Conservation (phyloP, 2,797 vertebrate genomes). For the Erethizon dorsatum region DNA sequence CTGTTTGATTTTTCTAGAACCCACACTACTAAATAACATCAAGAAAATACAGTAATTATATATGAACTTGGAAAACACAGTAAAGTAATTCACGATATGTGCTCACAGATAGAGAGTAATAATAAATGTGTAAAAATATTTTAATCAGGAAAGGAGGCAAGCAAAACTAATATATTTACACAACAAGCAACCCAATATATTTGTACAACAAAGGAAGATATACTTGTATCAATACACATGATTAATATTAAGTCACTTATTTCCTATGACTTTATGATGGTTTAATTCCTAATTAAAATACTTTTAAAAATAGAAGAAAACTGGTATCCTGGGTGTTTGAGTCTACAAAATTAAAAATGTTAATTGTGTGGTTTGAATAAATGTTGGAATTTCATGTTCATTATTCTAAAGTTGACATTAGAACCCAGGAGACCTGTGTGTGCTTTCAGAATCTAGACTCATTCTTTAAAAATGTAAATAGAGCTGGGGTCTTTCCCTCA, state of each 20-base stretch:
- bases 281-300: slow-evolving; percentile 42
- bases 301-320: slow-evolving; percentile 60
- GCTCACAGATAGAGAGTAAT: slow-evolving; percentile 33
- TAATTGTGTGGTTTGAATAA: slow-evolving; percentile 66
- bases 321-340: neutral
- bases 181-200: neutral
- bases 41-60: slow-evolving; percentile 57
- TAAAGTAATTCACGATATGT: slow-evolving; percentile 39
- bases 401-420: slow-evolving; percentile 73
- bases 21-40: neutral
- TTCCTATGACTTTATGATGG: neutral
- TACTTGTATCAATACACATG: neutral
- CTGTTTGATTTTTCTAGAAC: neutral
- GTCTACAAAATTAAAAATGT: slow-evolving; percentile 60
- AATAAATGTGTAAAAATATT: slow-evolving; percentile 74
- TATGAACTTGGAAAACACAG: neutral
- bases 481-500: slow-evolving; percentile 22
- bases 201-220: slow-evolving; percentile 1
- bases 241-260: slow-evolving; percentile 39
- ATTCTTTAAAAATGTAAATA: slow-evolving; percentile 73
- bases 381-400: slow-evolving; percentile 62
- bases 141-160: slow-evolving; percentile 63
- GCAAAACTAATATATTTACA: slow-evolving; percentile 63
- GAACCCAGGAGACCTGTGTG: slow-evolving; percentile 69
- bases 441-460: slow-evolving; percentile 37